Base-by-base conservation (phyloP, 2,797 vertebrate genomes). In the Sphenodon punctatus region DNA sequence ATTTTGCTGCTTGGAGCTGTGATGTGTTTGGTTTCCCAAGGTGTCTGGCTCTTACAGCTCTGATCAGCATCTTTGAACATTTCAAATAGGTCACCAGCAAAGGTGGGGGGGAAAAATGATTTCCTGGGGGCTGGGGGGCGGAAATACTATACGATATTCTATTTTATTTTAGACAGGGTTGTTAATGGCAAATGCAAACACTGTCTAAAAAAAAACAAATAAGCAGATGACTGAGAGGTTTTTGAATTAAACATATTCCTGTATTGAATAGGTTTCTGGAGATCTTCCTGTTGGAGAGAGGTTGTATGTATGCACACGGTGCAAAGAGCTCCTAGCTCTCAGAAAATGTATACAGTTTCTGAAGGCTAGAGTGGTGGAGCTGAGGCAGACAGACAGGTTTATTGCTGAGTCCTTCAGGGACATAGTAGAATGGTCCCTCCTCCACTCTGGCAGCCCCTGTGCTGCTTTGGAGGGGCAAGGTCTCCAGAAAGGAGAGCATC, bases 61-160 rank as follows among this genome's bases (percentile, higher is more conserved):
- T 63, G 75, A 89, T 70, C 84, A 88, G 80, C 86, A 86, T 78
- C 56, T 94, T 76, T 79, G 78, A 72, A 56, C 36, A 87, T 80
- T 91, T 92, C 75, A 93, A 73, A 71, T 51, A 59, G 42, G 15
- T 70, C 53, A 64, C 20, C 3, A 78, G 61, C 85, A 61, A n/a
- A n/a, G n/a, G n/a, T n/a, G n/a, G n/a, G n/a, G n/a, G n/a, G n/a
- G n/a, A 30, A 69, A 69, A 61, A n/a, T 45, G 34, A n/a, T 20
- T 22, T 16, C 34, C 22, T 34, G 8, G 10, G 23, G 42, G n/a
- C n/a, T n/a, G n/a, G n/a, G n/a, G n/a, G n/a, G n/a, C 86, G 89
- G 63, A 11, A 34, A 88, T 89, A 25, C 88, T 82, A 68, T 66
- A 88, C 90, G n/a, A 81, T 73, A 87, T 49, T 70, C 4, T 82